Base-by-base conservation (phyloP, 2,888 invertebrate genomes). In the Pyrrhia umbra region DNA sequence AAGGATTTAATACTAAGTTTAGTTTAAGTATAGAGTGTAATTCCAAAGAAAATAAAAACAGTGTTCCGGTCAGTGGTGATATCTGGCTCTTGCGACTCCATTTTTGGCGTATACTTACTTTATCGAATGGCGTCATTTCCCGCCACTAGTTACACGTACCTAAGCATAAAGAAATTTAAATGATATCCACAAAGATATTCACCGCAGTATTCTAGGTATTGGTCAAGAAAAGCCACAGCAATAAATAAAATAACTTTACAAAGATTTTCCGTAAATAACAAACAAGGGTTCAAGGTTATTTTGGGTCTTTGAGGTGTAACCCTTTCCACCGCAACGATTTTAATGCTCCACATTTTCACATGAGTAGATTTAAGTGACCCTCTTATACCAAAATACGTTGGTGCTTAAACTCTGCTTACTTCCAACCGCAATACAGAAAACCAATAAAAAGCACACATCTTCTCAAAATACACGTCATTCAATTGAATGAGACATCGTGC, bases 381-480 rank as follows among this genome's bases (percentile, higher is more conserved):
- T 23, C 27, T 23, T 34, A 59, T 42, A 25, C 5, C 21, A 18
- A 37, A n/a, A n/a, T n/a, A n/a, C n/a, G n/a, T n/a, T n/a, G n/a
- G n/a, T n/a, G n/a, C n/a, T 40, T 4, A 3, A 27, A 27, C 6
- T 9, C 9, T 16, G 15, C 21, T 16, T 15, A 4, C 0, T 20
- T n/a, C n/a, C n/a, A n/a, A 34, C 37, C 6, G 16, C 15, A 16
- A 30, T 21, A 54, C 30, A 45, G 27, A 56, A 51, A 65, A 46
- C 50, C 50, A 60, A 73, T 79, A 80, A 80, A 76, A 57, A 34
- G 6, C 46, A 2, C n/a, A 34, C 9, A 6, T 9, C 40, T 37
- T 69, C 61, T 16, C 56, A 39, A 66, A 73, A 50, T 66, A 73
- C 58, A 45, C 49, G 66, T 62, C 77, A 62, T 60, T 59, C 45